Conservation (phyloP, 2,888 invertebrate genomes). For the Drosophila subsilvestris region DNA sequence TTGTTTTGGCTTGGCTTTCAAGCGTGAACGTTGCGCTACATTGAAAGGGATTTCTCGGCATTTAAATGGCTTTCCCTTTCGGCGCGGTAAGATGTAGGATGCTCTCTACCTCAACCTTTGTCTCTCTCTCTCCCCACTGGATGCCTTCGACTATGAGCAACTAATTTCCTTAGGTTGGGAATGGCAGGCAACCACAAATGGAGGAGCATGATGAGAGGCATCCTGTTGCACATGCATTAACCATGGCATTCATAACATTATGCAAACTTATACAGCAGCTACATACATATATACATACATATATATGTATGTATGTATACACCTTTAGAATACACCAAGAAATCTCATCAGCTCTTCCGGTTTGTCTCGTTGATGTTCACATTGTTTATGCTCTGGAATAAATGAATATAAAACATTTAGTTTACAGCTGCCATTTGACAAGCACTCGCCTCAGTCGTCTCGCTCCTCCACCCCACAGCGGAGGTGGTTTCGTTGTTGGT, state of each 20-base stretch:
- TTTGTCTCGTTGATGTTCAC: conserved; percentile 38
- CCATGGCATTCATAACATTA: conserved; percentile 42
- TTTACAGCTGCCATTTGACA: conserved; percentile 69
- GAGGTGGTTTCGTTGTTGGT: conserved; percentile 10
- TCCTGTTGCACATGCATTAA: conserved; percentile 46
- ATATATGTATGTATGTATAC: conserved; percentile 5
- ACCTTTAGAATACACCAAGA: conserved; percentile 9
- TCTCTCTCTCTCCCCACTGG: conserved; percentile 8
- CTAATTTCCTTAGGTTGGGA: conserved; percentile 32
- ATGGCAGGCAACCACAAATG: conserved; percentile 28
- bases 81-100: conserved; percentile 10
- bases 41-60: conserved; percentile 65
- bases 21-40: conserved; percentile 56
- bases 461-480: neutral
- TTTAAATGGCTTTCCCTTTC: conserved; percentile 56
- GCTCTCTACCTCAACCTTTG: neutral
- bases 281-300: neutral
- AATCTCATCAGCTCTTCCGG: conserved; percentile 43
- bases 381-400: conserved; percentile 57
- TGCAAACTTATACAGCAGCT: conserved; percentile 37
- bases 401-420: conserved; percentile 70
- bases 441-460: conserved; percentile 28
- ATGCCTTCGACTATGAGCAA: conserved; percentile 34
- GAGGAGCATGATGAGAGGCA: conserved; percentile 37
- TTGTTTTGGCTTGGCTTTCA: conserved; percentile 47